Evolutionary conservation across 92 coral and sea anemone genomes (phyloP).

Genomic region (Epizoanthus scotinus): DNA sequence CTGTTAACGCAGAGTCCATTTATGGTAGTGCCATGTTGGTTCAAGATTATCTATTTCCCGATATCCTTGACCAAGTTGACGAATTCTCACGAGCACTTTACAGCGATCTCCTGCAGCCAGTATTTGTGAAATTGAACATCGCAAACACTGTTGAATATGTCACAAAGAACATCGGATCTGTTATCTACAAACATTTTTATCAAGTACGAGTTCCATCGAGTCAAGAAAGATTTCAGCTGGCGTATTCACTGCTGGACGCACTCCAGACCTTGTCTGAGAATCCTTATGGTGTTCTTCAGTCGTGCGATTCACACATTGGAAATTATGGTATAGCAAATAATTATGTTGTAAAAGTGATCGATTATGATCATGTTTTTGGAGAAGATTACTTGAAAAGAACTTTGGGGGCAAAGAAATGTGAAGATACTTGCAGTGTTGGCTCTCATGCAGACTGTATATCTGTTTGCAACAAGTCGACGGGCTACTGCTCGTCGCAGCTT

Average conservation of each 20-base stretch:
- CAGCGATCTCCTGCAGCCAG: not conserved
- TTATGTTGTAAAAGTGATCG: slow-evolving; percentile 63
- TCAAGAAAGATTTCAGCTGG: slow-evolving; percentile 54
- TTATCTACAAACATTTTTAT: slow-evolving; percentile 38
- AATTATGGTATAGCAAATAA: slow-evolving; percentile 69
- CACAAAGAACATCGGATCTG: slow-evolving; percentile 14
- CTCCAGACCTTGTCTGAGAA: slow-evolving; percentile 54
- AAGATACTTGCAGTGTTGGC: slow-evolving; percentile 59
- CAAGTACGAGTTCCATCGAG: slow-evolving; percentile 50
- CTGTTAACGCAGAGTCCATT: slow-evolving; percentile 48
- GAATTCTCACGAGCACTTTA: slow-evolving; percentile 18
- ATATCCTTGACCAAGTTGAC: slow-evolving; percentile 59
- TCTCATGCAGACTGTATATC: slow-evolving; percentile 54
- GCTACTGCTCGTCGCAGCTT: slow-evolving; percentile 48
- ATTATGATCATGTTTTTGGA: slow-evolving; percentile 57
- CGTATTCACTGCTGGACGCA: slow-evolving; percentile 50
- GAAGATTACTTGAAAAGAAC: slow-evolving; percentile 13
- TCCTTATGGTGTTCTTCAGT: slow-evolving; percentile 70
- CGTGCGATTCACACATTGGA: slow-evolving; percentile 77
- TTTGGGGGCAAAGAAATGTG: slow-evolving; percentile 51
- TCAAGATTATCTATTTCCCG: slow-evolving; percentile 57
- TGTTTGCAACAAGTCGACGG: slow-evolving; percentile 50
- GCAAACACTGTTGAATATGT: slow-evolving; percentile 5
- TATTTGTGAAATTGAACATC: not conserved
- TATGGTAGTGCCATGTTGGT: slow-evolving; percentile 52